These are phyloP conservation scores for Otocyon megalotis DNA, from an alignment of 2,113 vertebrate genomes.

Conservation along the genomic window DNA sequence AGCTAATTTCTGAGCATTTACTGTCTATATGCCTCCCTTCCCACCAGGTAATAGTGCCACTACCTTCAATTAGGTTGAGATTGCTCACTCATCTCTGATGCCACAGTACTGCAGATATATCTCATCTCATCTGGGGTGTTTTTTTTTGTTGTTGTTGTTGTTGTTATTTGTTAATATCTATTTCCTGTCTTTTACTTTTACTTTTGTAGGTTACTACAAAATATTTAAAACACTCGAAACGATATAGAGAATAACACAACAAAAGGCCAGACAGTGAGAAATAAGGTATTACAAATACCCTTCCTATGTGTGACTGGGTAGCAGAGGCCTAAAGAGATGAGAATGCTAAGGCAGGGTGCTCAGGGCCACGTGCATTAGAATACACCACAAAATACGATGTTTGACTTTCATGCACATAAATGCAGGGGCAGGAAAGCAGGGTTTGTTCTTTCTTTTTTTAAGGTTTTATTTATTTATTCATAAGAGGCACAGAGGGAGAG, in stretches of 20 bases:
- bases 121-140: neutral
- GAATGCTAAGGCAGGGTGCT: neutral
- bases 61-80: neutral
- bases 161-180: neutral
- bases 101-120: neutral
- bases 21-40: neutral
- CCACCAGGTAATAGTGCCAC: neutral
- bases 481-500: too few relatives aligned
- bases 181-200: neutral
- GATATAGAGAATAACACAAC: neutral
- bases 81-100: neutral
- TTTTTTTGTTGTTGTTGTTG: neutral
- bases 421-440: neutral
- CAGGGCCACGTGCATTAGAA: neutral
- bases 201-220: constrained; percentile 21
- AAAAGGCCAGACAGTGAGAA: neutral
- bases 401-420: neutral
- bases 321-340: neutral
- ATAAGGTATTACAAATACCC: neutral
- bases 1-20: neutral
- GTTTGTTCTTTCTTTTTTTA: neutral
- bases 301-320: neutral
- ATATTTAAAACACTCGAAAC: neutral
- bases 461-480: too few relatives aligned
- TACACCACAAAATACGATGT: neutral